Percentiles rank a stretch among this genome's conserved stretches.
phyloP scores from a whole-genome alignment of 2,113 vertebrate species.

The Scatophagus argus region DNA sequence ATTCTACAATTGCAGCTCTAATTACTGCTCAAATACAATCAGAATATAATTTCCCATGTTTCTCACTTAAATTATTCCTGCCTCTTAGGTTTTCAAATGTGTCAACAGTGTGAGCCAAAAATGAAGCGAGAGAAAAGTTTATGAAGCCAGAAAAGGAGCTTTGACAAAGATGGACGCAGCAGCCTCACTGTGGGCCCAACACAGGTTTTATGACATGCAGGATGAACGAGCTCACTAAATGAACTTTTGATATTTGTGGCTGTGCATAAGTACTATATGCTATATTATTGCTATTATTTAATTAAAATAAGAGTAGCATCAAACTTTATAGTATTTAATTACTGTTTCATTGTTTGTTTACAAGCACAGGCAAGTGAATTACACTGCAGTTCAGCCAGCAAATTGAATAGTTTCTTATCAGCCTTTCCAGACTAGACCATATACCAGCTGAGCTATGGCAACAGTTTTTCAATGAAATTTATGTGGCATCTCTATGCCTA shows the following conservation, averaged over 20 bases:
- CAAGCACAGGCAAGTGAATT: constrained; percentile 74
- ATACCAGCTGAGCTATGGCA: constrained; percentile 45
- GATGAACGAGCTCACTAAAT: constrained; percentile 66
- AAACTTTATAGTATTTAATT: constrained; percentile 75
- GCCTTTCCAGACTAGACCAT: constrained; percentile 56
- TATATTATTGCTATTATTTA: constrained; percentile 63
- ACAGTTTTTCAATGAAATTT: constrained; percentile 68
- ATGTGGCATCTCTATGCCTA: constrained; percentile 72
- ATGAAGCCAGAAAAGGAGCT: constrained; percentile 20
- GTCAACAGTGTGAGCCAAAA: constrained; percentile 20
- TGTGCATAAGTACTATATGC: constrained; percentile 50
- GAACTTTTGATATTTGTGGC: constrained; percentile 60
- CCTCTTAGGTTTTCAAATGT: not conserved
- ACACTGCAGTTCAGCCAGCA: constrained; percentile 52
- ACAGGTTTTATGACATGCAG: constrained; percentile 64
- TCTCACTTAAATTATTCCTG: constrained; percentile 1
- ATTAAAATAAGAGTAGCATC: constrained; percentile 67
- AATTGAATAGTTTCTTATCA: constrained; percentile 79
- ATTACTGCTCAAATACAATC: constrained; percentile 8
- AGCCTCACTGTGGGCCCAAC: constrained; percentile 62
- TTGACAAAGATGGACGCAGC: constrained; percentile 70
- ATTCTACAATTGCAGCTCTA: not conserved
- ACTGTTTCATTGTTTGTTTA: constrained; percentile 72
- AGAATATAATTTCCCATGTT: not conserved
- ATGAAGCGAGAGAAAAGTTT: not conserved